phyloP scores from a whole-genome alignment of 1,140 invertebrate genomes.

The Panonychus citri region DNA sequence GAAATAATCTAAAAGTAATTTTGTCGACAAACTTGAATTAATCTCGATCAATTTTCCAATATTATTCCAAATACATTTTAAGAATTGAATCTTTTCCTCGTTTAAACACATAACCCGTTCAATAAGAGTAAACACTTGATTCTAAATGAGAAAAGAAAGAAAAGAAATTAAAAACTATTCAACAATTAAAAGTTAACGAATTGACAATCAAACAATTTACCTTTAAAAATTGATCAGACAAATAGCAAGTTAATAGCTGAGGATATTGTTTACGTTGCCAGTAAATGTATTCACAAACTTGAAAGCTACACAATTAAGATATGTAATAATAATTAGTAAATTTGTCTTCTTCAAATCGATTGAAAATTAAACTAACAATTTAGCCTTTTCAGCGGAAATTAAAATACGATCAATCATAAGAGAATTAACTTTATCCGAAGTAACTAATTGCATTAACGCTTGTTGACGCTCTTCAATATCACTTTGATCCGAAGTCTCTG shows the following conservation, averaged over 20 bases:
- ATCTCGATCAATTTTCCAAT: conserved; percentile 25
- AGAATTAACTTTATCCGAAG: conserved; percentile 31
- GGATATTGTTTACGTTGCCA: conserved; percentile 30
- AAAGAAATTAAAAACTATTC: too few relatives aligned
- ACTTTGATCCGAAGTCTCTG: conserved; percentile 25
- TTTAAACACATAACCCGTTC: conserved; percentile 18
- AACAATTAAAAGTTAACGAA: neutral
- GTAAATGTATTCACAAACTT: conserved; percentile 37
- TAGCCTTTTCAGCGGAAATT: conserved; percentile 33
- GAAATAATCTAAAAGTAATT: conserved; percentile 18
- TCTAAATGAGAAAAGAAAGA: conserved; percentile 18
- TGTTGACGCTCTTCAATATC: conserved; percentile 49
- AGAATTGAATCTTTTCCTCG: neutral
- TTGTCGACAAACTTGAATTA: conserved; percentile 22
- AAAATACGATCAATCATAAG: conserved; percentile 33
- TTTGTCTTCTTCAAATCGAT: too few relatives aligned
- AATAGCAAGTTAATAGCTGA: conserved; percentile 33
- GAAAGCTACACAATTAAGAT: conserved; percentile 27
- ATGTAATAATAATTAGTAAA: conserved; percentile 12
- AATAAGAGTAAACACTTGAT: conserved; percentile 23
- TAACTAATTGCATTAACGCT: conserved; percentile 48
- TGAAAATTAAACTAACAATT: conserved; percentile 44
- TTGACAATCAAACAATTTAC: conserved; percentile 9
- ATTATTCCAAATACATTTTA: neutral
- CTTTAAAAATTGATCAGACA: conserved; percentile 30